phyloP scores from a whole-genome alignment of 2,888 invertebrate genomes.

The Caenorhabditis sp. region DNA sequence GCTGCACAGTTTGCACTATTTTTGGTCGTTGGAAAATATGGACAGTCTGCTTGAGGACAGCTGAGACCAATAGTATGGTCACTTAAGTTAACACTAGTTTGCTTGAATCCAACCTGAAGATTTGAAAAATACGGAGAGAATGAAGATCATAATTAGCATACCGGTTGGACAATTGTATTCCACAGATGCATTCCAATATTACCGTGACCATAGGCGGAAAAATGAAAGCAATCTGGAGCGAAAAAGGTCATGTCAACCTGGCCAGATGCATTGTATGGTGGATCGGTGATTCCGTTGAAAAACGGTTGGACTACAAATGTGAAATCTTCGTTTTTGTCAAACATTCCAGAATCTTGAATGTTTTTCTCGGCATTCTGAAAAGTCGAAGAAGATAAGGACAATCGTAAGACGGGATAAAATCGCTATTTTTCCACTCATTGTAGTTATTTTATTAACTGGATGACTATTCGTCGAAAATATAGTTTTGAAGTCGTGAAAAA shows the following conservation, averaged over 20 bases:
- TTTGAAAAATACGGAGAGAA: not conserved
- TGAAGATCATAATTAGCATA: not conserved
- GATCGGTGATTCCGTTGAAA: conserved; percentile 46
- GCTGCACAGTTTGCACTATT: conserved; percentile 41
- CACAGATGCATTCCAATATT: conserved; percentile 48
- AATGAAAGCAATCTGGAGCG: conserved; percentile 56
- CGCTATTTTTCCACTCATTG: too few relatives aligned
- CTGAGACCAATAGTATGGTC: conserved; percentile 28
- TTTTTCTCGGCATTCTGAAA: conserved; percentile 41
- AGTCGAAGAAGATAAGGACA: too few relatives aligned
- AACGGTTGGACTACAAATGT: conserved; percentile 57
- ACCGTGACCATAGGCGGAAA: conserved; percentile 45
- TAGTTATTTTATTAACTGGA: too few relatives aligned
- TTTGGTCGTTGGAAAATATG: conserved; percentile 49
- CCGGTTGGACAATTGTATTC: conserved; percentile 48
- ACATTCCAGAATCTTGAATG: conserved; percentile 37
- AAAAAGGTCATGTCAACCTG: conserved; percentile 50
- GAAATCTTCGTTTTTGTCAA: conserved; percentile 52
- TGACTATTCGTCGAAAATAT: too few relatives aligned
- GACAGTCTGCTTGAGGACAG: conserved; percentile 39
- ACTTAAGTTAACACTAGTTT: conserved; percentile 39
- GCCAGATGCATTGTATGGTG: conserved; percentile 44
- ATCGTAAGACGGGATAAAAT: too few relatives aligned
- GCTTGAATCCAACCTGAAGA: conserved; percentile 35
- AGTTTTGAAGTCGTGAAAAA: too few relatives aligned